These are phyloP conservation scores for Penaeus chinensis DNA, from an alignment of 1,140 invertebrate genomes.

Conservation along the genomic window DNA sequence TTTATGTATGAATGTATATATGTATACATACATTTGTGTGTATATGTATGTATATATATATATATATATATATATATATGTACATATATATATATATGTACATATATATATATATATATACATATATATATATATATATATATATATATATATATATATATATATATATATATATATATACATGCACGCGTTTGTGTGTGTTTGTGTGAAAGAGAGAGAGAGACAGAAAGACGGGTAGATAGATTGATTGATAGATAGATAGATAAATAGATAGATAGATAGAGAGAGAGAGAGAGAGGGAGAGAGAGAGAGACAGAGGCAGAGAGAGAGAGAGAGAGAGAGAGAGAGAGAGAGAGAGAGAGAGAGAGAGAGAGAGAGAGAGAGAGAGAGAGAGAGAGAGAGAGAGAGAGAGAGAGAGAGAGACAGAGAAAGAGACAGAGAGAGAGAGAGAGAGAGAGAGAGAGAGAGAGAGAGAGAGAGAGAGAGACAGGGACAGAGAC, in stretches of 20 bases:
- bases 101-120: background rate
- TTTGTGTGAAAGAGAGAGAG: background rate
- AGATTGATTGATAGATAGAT: too few species aligned
- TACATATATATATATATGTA: background rate
- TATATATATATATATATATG: slow-evolving; percentile 22
- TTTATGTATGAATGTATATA: background rate
- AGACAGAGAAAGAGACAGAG: too few species aligned
- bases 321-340: too few species aligned
- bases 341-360: slow-evolving; percentile 8
- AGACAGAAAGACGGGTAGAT: background rate
- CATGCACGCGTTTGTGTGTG: background rate
- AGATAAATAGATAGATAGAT: background rate
- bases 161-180: slow-evolving; percentile 30
- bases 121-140: slow-evolving; percentile 4
- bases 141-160: slow-evolving; percentile 28
- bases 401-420: too few species aligned
- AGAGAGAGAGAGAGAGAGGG: background rate
- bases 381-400: too few species aligned
- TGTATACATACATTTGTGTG: background rate
- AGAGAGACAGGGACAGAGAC: too few species aligned
- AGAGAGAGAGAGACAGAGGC: too few species aligned
- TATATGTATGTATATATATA: slow-evolving; percentile 15
- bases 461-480: too few species aligned
- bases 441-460: too few species aligned
- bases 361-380: background rate